Conservation (phyloP, 2,113 vertebrate genomes). For the Xyrauchen texanus region DNA sequence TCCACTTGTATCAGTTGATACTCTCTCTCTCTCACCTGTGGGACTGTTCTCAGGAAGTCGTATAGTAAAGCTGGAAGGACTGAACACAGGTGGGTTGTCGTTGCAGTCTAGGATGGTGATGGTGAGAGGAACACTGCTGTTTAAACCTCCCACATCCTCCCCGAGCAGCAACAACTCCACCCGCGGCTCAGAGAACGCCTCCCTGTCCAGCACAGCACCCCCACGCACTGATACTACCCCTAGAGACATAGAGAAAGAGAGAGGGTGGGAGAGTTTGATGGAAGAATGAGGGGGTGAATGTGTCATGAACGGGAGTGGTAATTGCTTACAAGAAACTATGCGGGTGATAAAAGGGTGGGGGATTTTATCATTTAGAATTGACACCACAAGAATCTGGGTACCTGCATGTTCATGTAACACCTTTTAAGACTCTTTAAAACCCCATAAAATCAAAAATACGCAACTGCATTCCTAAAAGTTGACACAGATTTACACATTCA, state of each 20-base stretch:
- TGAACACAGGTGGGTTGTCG: conserved; percentile 91
- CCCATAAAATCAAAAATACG: no score
- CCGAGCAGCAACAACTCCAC: conserved; percentile 84
- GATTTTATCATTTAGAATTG: no score
- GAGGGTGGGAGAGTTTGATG: not conserved
- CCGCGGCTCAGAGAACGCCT: conserved; percentile 82
- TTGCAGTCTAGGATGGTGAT: conserved; percentile 90
- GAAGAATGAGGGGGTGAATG: no score
- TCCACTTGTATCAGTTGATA: not conserved
- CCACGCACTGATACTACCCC: conserved; percentile 80
- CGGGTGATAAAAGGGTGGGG: no score
- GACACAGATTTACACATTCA: no score
- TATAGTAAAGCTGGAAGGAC: conserved; percentile 71
- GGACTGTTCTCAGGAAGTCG: conserved; percentile 89
- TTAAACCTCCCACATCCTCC: conserved; percentile 83
- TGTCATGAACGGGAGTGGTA: no score
- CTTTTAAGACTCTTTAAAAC: no score
- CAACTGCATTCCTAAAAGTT: no score
- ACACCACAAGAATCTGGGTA: no score
- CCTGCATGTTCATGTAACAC: no score
- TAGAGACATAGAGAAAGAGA: conserved; percentile 54
- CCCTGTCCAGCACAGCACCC: conserved; percentile 80
- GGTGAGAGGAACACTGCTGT: conserved; percentile 81
- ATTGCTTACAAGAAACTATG: no score
- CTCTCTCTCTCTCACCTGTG: conserved; percentile 75